Percentiles rank a stretch among this genome's conserved stretches.
Conservation (phyloP, 2,113 vertebrate genomes). For the Podilymbus podiceps region DNA sequence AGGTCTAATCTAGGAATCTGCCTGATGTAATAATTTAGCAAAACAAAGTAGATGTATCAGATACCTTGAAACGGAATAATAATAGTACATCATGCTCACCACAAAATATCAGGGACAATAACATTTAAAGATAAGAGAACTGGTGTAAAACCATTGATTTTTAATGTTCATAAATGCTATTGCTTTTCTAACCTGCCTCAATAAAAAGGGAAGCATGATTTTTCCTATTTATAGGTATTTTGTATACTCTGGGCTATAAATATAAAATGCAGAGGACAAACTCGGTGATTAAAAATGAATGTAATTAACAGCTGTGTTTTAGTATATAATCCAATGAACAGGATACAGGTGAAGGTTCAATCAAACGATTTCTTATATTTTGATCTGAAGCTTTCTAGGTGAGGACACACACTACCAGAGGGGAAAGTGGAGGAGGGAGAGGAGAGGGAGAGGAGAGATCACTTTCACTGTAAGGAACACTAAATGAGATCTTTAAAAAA, state of each 20-base stretch:
- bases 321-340: background rate
- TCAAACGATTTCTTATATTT: background rate
- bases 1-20: too few relatives aligned
- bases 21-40: background rate
- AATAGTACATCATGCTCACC: background rate
- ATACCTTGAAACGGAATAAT: background rate
- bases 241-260: background rate
- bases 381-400: background rate
- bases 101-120: background rate
- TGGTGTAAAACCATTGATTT: background rate
- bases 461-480: background rate
- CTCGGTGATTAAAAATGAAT: background rate
- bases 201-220: accelerated
- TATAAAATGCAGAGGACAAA: background rate
- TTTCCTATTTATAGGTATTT: background rate
- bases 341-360: background rate
- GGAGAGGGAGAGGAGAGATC: too few relatives aligned
- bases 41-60: background rate
- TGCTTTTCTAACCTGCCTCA: background rate
- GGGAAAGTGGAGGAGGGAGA: too few relatives aligned
- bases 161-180: background rate
- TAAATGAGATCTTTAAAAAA: background rate
- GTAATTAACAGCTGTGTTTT: background rate
- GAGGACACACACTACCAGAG: accelerated
- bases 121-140: background rate